Conservation (phyloP, 2,113 vertebrate genomes). For the Alaudala cheleensis region DNA sequence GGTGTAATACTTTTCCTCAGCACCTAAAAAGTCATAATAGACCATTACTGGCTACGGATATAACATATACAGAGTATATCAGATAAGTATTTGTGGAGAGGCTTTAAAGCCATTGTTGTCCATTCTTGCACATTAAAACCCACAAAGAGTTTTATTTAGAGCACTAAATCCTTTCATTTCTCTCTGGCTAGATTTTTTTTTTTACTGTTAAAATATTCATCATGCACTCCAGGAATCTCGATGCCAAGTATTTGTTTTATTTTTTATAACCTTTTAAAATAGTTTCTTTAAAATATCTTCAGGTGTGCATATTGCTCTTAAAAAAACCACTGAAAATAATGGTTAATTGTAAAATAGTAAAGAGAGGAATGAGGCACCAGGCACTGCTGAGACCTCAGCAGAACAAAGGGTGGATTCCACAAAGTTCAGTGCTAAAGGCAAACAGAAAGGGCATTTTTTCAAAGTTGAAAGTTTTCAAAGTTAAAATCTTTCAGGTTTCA, state of each 20-base stretch:
- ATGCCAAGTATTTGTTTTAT: conserved; percentile 70
- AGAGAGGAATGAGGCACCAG: conserved; percentile 6
- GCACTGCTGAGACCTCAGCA: not conserved
- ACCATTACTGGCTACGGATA: conserved; percentile 57
- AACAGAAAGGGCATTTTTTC: not conserved
- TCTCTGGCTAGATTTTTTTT: conserved; percentile 78
- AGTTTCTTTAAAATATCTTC: conserved; percentile 68
- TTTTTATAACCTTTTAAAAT: conserved; percentile 67
- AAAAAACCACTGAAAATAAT: conserved; percentile 32
- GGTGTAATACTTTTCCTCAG: not conserved
- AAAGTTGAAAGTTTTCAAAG: not conserved
- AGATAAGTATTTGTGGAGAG: conserved; percentile 56
- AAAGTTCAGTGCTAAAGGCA: not conserved
- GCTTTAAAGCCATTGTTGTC: conserved; percentile 72
- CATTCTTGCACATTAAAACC: conserved; percentile 84
- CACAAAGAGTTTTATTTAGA: conserved; percentile 79
- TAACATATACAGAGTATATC: conserved; percentile 1
- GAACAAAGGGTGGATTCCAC: not conserved
- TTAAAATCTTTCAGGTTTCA: not conserved
- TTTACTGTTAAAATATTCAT: conserved; percentile 90
- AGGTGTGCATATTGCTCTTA: conserved; percentile 54
- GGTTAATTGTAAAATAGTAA: conserved; percentile 31
- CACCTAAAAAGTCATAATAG: conserved; percentile 23
- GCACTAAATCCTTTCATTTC: conserved; percentile 77
- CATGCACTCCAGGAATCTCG: conserved; percentile 72